These are phyloP conservation scores for Sebastes fasciatus DNA, from an alignment of 2,113 vertebrate species.

Conservation along the genomic window DNA sequence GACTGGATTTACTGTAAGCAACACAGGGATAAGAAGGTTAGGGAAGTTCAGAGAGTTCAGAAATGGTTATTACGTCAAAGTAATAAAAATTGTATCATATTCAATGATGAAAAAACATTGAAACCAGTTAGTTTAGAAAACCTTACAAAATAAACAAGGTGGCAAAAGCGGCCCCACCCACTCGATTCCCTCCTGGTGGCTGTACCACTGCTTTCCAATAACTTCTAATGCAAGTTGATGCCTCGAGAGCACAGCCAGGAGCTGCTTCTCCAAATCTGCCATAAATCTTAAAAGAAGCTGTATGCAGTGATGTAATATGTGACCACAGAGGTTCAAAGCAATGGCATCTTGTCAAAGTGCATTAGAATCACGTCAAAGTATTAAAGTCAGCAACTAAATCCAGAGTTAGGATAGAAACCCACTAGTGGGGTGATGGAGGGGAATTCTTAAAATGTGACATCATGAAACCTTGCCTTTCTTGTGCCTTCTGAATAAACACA, in stretches of 20 bases:
- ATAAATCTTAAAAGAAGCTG: background rate
- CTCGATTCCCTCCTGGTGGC: background rate
- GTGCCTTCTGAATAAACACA: constrained; percentile 9
- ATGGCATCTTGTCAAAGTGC: constrained; percentile 16
- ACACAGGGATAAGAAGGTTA: background rate
- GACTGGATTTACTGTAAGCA: background rate
- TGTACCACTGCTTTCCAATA: background rate
- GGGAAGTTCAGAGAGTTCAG: background rate
- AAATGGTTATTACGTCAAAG: background rate
- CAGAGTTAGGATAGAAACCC: background rate
- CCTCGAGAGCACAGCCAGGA: constrained; percentile 6
- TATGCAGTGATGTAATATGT: constrained; percentile 14
- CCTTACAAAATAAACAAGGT: background rate
- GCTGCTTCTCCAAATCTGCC: background rate
- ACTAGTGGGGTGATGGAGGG: background rate
- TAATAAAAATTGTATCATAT: background rate
- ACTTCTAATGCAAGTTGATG: background rate
- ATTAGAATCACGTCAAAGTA: background rate
- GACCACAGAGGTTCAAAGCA: constrained; percentile 20
- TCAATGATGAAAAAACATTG: background rate
- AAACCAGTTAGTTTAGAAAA: background rate
- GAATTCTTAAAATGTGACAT: constrained; percentile 22
- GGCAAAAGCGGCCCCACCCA: background rate
- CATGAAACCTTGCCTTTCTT: constrained; percentile 6
- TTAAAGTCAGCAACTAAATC: constrained; percentile 19